Evolutionary conservation across 2,797 vertebrate species (phyloP).

Genomic region (Echiichthys vipera): DNA sequence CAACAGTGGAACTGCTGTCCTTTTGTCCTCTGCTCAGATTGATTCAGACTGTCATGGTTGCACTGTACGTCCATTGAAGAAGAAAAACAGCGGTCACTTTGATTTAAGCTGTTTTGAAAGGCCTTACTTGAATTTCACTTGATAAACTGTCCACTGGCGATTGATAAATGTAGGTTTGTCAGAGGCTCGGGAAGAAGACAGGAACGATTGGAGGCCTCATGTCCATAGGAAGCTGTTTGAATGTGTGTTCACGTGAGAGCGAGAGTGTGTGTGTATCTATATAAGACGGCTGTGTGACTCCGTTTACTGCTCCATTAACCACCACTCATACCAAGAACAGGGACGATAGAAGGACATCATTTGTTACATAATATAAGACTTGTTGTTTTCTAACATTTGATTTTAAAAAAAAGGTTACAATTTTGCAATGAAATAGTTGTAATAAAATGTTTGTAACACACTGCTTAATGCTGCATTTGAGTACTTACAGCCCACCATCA

Average conservation of each 20-base stretch:
- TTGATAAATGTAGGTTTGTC: slow-evolving; percentile 6
- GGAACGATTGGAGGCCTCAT: neutral
- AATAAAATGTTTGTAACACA: neutral
- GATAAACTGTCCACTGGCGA: slow-evolving; percentile 23
- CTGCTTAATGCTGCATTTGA: neutral
- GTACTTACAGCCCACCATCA: slow-evolving; percentile 99
- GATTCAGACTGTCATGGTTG: slow-evolving; percentile 39
- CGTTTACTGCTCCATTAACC: slow-evolving; percentile 28
- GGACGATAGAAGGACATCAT: neutral
- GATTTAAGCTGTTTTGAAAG: slow-evolving; percentile 35
- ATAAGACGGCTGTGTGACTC: slow-evolving; percentile 6
- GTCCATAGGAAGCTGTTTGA: slow-evolving; percentile 11
- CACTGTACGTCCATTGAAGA: slow-evolving; percentile 20
- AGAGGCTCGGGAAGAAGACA: neutral
- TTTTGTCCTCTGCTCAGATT: slow-evolving; percentile 43
- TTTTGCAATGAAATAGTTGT: neutral
- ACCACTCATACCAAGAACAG: neutral
- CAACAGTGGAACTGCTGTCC: slow-evolving; percentile 23
- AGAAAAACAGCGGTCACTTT: slow-evolving; percentile 40
- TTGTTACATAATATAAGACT: slow-evolving; percentile 25
- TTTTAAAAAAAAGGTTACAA: neutral
- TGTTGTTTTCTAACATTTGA: neutral
- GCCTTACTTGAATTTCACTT: slow-evolving; percentile 19
- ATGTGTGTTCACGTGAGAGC: slow-evolving; percentile 13
- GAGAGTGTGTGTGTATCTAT: neutral